phyloP scores from a whole-genome alignment of 2,113 vertebrate genomes.

The Noctilio leporinus region DNA sequence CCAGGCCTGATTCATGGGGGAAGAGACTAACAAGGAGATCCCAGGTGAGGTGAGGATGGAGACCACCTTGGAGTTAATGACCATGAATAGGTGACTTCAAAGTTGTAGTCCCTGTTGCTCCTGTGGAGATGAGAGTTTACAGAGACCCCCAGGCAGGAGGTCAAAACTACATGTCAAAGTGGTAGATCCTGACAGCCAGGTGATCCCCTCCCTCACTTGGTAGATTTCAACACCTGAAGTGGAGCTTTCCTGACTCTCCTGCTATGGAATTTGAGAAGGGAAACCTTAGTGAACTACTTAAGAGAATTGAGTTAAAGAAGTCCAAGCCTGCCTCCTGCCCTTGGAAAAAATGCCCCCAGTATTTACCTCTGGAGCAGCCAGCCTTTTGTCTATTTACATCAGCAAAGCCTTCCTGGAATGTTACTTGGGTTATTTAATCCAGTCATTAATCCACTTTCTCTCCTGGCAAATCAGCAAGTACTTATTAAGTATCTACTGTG shows the following conservation, averaged over 20 bases:
- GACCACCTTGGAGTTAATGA: not conserved
- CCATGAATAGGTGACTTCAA: not conserved
- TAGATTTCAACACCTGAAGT: not conserved
- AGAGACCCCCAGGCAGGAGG: not conserved
- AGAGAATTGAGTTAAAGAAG: not conserved
- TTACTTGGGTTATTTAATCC: slow-evolving; percentile 45
- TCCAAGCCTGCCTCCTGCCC: not conserved
- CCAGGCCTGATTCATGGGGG: not conserved
- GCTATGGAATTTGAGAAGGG: not conserved
- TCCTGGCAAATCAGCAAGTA: slow-evolving; percentile 55
- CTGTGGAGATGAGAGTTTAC: not conserved
- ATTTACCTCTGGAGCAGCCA: not conserved
- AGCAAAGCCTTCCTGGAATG: slow-evolving; percentile 45
- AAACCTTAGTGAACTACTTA: not conserved
- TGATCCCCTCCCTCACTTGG: not conserved
- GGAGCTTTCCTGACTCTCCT: not conserved
- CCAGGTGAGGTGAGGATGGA: not conserved
- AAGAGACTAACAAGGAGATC: not conserved
- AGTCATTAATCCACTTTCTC: slow-evolving; percentile 7
- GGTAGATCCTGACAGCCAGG: not conserved
- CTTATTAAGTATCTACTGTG: slow-evolving; percentile 53
- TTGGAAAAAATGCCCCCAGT: not conserved
- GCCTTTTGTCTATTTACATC: not conserved
- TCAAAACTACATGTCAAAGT: not conserved
- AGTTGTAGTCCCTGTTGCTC: not conserved